Percentiles rank a stretch among this genome's conserved stretches.
phyloP scores from a whole-genome alignment of 2,797 vertebrate species.

The Esox masquinongy region DNA sequence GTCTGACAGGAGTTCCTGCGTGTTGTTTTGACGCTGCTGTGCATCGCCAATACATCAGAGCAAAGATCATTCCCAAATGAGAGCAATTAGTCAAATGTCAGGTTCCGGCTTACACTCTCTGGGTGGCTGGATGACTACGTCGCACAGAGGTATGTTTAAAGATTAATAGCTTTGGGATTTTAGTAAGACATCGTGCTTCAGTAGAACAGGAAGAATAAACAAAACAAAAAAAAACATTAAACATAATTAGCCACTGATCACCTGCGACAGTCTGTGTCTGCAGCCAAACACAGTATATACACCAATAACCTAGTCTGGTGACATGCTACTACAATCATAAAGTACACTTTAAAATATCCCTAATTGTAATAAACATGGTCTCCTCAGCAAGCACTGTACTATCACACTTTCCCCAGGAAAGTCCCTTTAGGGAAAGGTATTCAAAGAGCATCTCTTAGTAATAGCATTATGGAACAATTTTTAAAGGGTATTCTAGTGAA shows the following conservation, averaged over 20 bases:
- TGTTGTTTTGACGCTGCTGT: slow-evolving; percentile 55
- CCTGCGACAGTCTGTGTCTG: slow-evolving; percentile 5
- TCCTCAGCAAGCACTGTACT: slow-evolving; percentile 1
- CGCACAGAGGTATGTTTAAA: slow-evolving; percentile 69
- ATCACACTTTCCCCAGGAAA: background rate
- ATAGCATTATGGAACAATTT: slow-evolving; percentile 52
- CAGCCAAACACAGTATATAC: slow-evolving; percentile 2
- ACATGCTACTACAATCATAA: background rate
- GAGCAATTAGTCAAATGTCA: slow-evolving; percentile 81
- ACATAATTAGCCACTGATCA: slow-evolving; percentile 34
- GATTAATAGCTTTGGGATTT: slow-evolving; percentile 71
- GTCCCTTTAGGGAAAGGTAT: slow-evolving; percentile 45
- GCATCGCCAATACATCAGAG: slow-evolving; percentile 64
- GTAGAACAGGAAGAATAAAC: slow-evolving; percentile 54
- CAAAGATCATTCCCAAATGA: slow-evolving; percentile 73
- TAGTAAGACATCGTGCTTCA: slow-evolving; percentile 62
- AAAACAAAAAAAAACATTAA: slow-evolving; percentile 49
- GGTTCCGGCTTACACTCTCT: slow-evolving; percentile 58
- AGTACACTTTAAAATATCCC: background rate
- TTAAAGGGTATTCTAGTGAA: slow-evolving; percentile 38
- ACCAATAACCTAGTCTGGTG: background rate
- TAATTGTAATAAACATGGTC: slow-evolving; percentile 7
- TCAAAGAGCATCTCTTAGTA: slow-evolving; percentile 57
- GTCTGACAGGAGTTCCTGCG: slow-evolving; percentile 37
- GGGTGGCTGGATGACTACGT: slow-evolving; percentile 66